A percentile compares a stretch with the other conserved stretches of the same genome.
phyloP scores from a whole-genome alignment of 2,888 invertebrate genomes.

The Apomyelois bistriatella region DNA sequence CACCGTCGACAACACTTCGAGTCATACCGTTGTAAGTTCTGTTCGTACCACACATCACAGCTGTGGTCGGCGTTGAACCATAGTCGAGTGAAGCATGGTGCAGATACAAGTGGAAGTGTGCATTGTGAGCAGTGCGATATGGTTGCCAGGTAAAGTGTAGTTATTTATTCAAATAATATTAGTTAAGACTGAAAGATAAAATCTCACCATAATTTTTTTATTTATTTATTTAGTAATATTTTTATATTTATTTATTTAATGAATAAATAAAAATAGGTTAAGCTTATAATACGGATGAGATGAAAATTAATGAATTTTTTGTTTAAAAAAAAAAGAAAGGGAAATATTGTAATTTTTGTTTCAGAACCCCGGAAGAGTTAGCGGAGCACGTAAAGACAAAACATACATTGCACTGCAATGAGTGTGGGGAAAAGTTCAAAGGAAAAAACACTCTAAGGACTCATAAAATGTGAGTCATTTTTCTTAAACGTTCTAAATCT shows the following conservation, averaged over 20 bases:
- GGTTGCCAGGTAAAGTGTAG: constrained; percentile 31
- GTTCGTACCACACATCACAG: constrained; percentile 33
- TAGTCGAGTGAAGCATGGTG: constrained; percentile 34
- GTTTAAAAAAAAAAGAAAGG: too few species aligned
- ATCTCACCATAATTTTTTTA: too few species aligned
- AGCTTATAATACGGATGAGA: too few species aligned
- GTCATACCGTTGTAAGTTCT: constrained; percentile 38
- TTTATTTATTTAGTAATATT: too few species aligned
- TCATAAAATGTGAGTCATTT: constrained; percentile 37
- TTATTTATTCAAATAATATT: too few species aligned
- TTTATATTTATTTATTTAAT: too few species aligned
- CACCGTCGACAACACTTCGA: constrained; percentile 40
- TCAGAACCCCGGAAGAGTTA: constrained; percentile 39
- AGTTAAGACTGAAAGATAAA: too few species aligned
- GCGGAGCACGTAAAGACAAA: constrained; percentile 29
- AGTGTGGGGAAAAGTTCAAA: constrained; percentile 51
- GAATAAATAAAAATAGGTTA: too few species aligned
- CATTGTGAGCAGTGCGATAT: constrained; percentile 42
- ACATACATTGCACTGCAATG: constrained; percentile 38
- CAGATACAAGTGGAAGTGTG: constrained; percentile 32
- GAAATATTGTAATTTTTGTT: too few species aligned
- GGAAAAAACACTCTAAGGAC: constrained; percentile 37
- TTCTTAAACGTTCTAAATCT: background rate
- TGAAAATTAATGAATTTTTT: too few species aligned
- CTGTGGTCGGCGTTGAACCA: constrained; percentile 34